Evolutionary conservation across 2,113 vertebrate genomes (phyloP), one percentile per base, ranked within the genome.

Genomic region (Steatornis caripensis): DNA sequence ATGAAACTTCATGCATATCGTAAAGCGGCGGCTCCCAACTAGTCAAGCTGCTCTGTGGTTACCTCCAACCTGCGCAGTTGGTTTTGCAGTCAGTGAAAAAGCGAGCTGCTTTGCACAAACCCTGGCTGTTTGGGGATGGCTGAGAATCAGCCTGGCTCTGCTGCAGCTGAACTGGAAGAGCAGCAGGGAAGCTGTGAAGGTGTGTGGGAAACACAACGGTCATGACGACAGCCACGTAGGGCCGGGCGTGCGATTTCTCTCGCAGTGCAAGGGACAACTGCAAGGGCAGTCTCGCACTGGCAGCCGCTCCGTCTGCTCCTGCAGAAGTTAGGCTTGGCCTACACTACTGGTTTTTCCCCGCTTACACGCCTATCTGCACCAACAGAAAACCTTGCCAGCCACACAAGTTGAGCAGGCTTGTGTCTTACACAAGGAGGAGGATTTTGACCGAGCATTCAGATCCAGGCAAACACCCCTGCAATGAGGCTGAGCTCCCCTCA

Each of bases 191-290:
- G 57, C 53, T n/a, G 6, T 7, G 51, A 77, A 86, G 83, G 55
- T 15, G 51, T 36, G 76, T 32, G 54, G 41, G 37, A 80, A 87
- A 87, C 26, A 58, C 0, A 4, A 22, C 0, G 4, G 23, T 9
- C 0, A 0, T 15, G n/a, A 78, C 4, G 16, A 65, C 27, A 55
- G 37, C 12, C 36, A 3, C 6, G 4, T 15, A 5, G 2, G 37
- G 34, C 23, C 34, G 10, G 2, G 14, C 9, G 43, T 17, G 19
- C n/a, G 29, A 64, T 32, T 41, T 24, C 24, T 89, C 30, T 30
- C 3, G 11, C 53, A 48, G 54, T 5, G 21, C 48, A 60, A 58
- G 26, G 26, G 26, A 45, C 1, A 3, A 21, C 61, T 82, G 41
- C 60, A 36, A 78, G 54, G 30, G 34, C 4, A 39, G 15, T 46